Evolutionary conservation across 1,140 invertebrate genomes (phyloP), one percentile per base, ranked within the genome.

Genomic region (Pinna nobilis): DNA sequence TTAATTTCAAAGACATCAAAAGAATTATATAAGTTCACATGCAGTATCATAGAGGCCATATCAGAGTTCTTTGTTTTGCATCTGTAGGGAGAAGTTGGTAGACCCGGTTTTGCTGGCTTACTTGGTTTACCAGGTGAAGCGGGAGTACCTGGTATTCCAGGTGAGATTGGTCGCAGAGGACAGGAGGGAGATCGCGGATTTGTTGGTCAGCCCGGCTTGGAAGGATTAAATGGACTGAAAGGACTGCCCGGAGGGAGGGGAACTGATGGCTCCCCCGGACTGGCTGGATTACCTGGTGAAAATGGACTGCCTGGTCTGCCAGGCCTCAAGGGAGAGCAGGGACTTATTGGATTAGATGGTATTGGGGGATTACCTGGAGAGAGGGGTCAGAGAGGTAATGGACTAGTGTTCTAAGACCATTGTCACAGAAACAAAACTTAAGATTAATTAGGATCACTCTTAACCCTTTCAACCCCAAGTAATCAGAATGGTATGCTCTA

Each of bases 331-430:
- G 80, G 80, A 18, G 13, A 49, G 4, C 30, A 32, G 23, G 78
- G 78, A 66, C 33, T 70, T n/a, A 39, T 68, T 15, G 81, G 78
- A 11, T 13, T 49, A 25, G 53, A 68, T 37, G 81, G 81, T 25
- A 30, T 39, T 18, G 30, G 63, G 28, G 78, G 78, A 30, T 6
- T 37, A 39, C 41, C 39, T 28, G 79, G 79, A 37, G 35, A 51
- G 0, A 28, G 44, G 13, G 78, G 78, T 28, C 44, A 51, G 32
- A 25, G 25, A 28, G 77, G 77, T 41, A 66, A 57, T 0, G 15
- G 49, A 23, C 53, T 23, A 50, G 64, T 53, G 50, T 50, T 4
- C 35, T 30, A 57, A 28, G 3, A 28, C n/a, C n/a, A n/a, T n/a
- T n/a, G n/a, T n/a, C n/a, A n/a, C n/a, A n/a, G n/a, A n/a, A n/a